These are phyloP conservation scores for Pimpla rufipes DNA, from an alignment of 2,888 invertebrate species.

Conservation along the genomic window DNA sequence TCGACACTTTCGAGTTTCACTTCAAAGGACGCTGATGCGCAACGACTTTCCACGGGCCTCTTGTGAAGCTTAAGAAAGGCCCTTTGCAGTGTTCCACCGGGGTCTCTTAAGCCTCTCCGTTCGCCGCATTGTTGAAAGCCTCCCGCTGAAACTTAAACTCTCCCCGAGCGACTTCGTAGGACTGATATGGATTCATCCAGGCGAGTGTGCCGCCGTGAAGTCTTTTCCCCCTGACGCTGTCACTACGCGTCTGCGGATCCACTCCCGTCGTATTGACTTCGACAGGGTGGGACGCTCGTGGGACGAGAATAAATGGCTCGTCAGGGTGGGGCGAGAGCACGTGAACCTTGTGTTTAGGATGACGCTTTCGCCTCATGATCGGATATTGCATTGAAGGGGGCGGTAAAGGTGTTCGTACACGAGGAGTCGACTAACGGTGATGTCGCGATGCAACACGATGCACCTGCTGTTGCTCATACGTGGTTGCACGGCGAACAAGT, in stretches of 20 bases:
- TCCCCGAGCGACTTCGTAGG: constrained; percentile 49
- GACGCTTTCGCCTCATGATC: constrained; percentile 46
- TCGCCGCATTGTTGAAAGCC: constrained; percentile 49
- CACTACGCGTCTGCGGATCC: constrained; percentile 8
- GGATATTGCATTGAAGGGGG: constrained; percentile 50
- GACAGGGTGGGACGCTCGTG: background rate
- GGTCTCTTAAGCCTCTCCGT: constrained; percentile 28
- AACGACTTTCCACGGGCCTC: constrained; percentile 22
- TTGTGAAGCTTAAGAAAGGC: constrained; percentile 40
- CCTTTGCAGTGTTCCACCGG: constrained; percentile 34
- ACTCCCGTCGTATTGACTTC: background rate
- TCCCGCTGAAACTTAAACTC: constrained; percentile 49
- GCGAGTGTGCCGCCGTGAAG: background rate
- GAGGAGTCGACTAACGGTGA: background rate
- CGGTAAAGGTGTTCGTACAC: constrained; percentile 14
- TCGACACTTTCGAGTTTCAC: constrained; percentile 14
- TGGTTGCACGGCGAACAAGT: background rate
- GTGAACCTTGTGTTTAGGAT: constrained; percentile 11
- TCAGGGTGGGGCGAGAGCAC: background rate
- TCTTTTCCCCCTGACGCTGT: background rate
- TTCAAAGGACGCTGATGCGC: constrained; percentile 33
- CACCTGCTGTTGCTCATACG: background rate
- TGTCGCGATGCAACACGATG: constrained; percentile 6
- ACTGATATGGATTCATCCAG: constrained; percentile 48
- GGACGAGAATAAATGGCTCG: constrained; percentile 16